Evolutionary conservation across 1,140 invertebrate species (phyloP).

Genomic region (Anastrepha ludens): DNA sequence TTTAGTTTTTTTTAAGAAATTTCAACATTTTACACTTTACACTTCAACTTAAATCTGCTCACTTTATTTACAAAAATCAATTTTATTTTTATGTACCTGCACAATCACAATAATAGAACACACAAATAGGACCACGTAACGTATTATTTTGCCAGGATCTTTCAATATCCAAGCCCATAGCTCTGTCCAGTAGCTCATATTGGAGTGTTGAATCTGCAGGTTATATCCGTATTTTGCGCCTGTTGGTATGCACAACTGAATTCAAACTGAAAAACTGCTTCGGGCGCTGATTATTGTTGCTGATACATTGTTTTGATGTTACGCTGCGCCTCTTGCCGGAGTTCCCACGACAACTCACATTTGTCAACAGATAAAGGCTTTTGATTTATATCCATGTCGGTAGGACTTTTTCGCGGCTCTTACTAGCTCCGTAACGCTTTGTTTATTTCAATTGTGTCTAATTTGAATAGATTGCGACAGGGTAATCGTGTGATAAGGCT

Average conservation of each 20-base stretch:
- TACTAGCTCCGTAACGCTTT: neutral
- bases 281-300: neutral
- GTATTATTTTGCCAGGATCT: constrained; percentile 70
- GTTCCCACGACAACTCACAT: constrained; percentile 27
- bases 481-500: neutral
- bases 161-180: constrained; percentile 67
- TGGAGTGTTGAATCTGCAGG: neutral
- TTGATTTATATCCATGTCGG: constrained; percentile 34
- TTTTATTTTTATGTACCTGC: constrained; percentile 58
- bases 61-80: too few species aligned
- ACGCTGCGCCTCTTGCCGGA: neutral
- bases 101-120: constrained; percentile 71
- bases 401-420: neutral
- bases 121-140: constrained; percentile 69
- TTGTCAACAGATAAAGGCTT: constrained; percentile 18
- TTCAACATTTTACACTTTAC: neutral
- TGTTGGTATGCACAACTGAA: neutral
- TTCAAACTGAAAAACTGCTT: neutral
- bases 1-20: too few species aligned
- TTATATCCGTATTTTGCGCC: neutral
- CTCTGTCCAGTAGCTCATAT: constrained; percentile 70
- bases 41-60: neutral
- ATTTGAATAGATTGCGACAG: constrained; percentile 12
- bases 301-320: neutral
- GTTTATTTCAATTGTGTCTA: neutral